Percentiles rank a stretch among this genome's conserved stretches.
Conservation (phyloP, 2,888 invertebrate species). For the Pinctada fucata region DNA sequence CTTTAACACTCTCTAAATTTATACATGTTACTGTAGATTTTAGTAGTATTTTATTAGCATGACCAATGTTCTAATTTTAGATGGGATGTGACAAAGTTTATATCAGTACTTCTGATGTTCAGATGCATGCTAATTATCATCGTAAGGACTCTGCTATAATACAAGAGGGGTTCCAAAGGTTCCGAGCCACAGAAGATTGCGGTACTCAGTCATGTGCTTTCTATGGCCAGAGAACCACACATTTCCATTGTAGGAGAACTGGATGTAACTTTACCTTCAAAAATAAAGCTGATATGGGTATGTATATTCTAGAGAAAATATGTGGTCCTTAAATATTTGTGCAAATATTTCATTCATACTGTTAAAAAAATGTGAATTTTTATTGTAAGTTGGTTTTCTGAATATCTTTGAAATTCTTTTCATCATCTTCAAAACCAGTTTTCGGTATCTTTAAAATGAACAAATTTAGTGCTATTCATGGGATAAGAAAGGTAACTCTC, state of each 20-base stretch:
- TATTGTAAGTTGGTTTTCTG: background rate
- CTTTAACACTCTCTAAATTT: too few species aligned
- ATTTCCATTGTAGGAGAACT: conserved; percentile 95
- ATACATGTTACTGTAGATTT: too few species aligned
- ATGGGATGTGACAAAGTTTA: conserved; percentile 88
- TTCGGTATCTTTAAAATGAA: too few species aligned
- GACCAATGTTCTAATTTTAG: conserved; percentile 68
- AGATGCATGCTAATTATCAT: conserved; percentile 99
- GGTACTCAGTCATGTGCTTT: conserved; percentile 93
- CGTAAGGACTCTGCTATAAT: conserved; percentile 98
- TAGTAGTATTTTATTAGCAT: too few species aligned
- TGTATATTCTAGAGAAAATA: conserved; percentile 75
- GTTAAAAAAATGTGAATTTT: background rate
- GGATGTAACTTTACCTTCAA: conserved; percentile 97
- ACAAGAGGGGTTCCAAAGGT: conserved; percentile 97
- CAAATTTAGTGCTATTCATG: background rate
- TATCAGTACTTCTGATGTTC: conserved; percentile 98
- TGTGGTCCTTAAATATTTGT: background rate
- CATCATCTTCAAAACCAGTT: too few species aligned
- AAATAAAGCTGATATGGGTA: conserved; percentile 99
- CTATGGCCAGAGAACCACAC: conserved; percentile 95
- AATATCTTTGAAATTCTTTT: too few species aligned
- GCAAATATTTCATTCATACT: too few species aligned
- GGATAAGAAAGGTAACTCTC: background rate
- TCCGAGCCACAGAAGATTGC: conserved; percentile 96